Evolutionary conservation across 2,888 invertebrate species (phyloP), one percentile per base, ranked within the genome.

Genomic region (Netelia fuscicornis): DNA sequence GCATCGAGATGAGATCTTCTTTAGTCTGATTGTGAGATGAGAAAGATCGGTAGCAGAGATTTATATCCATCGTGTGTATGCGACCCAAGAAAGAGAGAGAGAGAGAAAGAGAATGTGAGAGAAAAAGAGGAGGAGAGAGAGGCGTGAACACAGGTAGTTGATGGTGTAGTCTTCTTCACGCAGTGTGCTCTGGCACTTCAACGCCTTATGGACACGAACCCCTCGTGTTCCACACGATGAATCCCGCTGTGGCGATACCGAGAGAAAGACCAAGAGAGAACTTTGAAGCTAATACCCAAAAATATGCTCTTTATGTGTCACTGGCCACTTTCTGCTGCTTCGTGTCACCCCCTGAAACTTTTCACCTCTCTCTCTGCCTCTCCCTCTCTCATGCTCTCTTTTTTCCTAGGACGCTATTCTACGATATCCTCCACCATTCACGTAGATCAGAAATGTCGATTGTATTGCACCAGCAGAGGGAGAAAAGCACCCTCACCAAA

Each of bases 241-340:
- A 81, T 68, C 84, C 76, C 76, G 79, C 80, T 82, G 80, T 52
- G 79, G 80, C 62, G 88, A 84, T 65, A 86, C 25, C 77, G 76
- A 54, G 44, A 64, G 67, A 17, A 23, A 37, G 62, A 20, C 62
- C 11, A 25, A 20, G 62, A 79, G 87, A 89, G 52, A 80, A 81
- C 77, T 67, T 83, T 48, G 68, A 72, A 79, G 76, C 90, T 93
- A 93, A 93, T 92, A 86, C 92, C 88, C 89, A 76, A 90, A 93
- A 93, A 92, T 92, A 92, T 93, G 93, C 92, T 91, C 91, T 93
- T 93, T 92, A 93, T 93, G 93, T 93, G 93, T 93, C 93, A 93
- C 92, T 93, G 91, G 91, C 91, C 92, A 92, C 92, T 93, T 92
- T 91, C 89, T 91, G 88, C 89, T 82, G 81, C 67, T 90, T 83